Base-by-base conservation (phyloP, 2,888 invertebrate genomes). In the Erebia ligea region DNA sequence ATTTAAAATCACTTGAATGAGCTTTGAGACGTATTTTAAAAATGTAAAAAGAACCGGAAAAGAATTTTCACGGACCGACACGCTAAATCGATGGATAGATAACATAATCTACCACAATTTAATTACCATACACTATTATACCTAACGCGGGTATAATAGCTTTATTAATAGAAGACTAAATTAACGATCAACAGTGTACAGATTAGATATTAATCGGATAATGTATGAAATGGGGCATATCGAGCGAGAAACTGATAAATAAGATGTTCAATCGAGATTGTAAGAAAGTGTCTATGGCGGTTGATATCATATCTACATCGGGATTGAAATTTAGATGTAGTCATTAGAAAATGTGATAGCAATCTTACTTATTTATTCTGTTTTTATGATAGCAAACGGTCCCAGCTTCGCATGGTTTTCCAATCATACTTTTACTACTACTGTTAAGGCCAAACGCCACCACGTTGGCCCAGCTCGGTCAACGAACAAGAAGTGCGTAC, bases 131-230 rank as follows among this genome's bases (percentile, higher is more conserved):
- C 64, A 34, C n/a, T n/a, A 54, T 54, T 64, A 64, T 10, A 25
- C 11, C 11, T 34, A 52, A 45, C 13, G 42, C 17, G 25, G 42
- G 19, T 65, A 62, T 68, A 74, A 72, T 66, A 68, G 54, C 72
- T 74, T 62, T 66, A 74, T 74, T 74, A 72, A 72, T 40, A 69
- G 56, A 57, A 56, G 58, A 54, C 69, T 67, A 68, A 69, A 71
- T 72, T 69, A 63, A 64, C 69, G 66, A 74, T 74, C 68, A 74
- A 72, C 61, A 64, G 50, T 54, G 67, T 68, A 61, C 42, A 70
- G 72, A 72, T 74, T 40, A 70, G 73, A 72, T 74, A 57, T 15
- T 66, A 69, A 74, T 74, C 73, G 25, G 13, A 52, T 19, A 69
- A 25, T 57, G 50, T 34, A 45, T 68, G 64, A 59, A 65, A 71